Evolutionary conservation across 2,888 invertebrate species (phyloP), one percentile per base, ranked within the genome.

Genomic region (Cephus pulcher): DNA sequence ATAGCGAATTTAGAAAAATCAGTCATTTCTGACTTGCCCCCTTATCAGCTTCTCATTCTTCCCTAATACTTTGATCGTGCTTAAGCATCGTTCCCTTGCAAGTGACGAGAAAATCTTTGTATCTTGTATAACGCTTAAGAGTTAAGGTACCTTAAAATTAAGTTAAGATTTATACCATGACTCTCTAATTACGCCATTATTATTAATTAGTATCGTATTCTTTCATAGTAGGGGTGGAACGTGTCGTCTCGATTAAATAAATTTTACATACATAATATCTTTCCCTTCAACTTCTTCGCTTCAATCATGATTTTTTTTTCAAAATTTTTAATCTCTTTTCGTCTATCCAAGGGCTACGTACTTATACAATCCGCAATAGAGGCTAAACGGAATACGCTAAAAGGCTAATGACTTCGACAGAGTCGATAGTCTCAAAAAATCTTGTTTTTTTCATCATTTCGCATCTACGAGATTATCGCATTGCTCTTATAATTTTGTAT

Each of bases 341-440:
- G 15, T 40, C 15, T 15, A 12, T 40, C 4, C 40, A 23, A 56
- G 23, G 4, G 30, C 37, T 73, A 75, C 30, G 69, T 75, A 80
- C 76, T 80, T 69, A 77, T 74, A 78, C 83, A 82, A 81, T 84
- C 83, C 84, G 79, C 82, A 80, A 77, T 78, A 84, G 80, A 82
- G 40, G 40, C 40, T 56, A 56, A 56, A 56, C 23, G 40, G 6
- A 83, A 80, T 35, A 75, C 82, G 76, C 81, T 82, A 81, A 81
- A 78, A 81, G 80, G 78, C 81, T 79, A 80, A 82, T 82, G 80
- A 79, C 79, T 79, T 75, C 40, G 40, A 56, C 40, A 56, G 40
- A 23, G 23, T 56, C 23, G 23, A 23, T 56, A 23, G 9, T 56
- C 23, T 23, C 15, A 23, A 23, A 56, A 56, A 56, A 56, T 40